Conservation (phyloP, 1,140 invertebrate genomes). For the Palaemon carinicauda region DNA sequence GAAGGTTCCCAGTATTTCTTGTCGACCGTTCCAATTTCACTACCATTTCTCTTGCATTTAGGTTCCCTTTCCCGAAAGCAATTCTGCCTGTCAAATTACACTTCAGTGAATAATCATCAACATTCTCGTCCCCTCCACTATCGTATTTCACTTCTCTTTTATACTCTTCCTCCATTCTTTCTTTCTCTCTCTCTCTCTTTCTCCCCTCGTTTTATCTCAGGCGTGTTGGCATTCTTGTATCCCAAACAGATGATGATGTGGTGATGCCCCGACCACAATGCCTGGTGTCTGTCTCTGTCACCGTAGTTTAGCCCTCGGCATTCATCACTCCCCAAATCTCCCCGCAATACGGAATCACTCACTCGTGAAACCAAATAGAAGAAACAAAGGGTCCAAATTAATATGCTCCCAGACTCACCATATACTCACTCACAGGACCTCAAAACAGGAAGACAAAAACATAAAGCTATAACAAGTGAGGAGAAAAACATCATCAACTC, state of each 20-base stretch:
- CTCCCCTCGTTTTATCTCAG: not conserved
- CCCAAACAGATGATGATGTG: not conserved
- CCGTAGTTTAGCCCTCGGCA: not conserved
- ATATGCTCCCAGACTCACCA: too few species aligned
- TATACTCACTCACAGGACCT: too few species aligned
- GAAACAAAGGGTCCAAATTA: too few species aligned
- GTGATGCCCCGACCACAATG: not conserved
- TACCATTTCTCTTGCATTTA: too few species aligned
- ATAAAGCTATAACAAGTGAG: too few species aligned
- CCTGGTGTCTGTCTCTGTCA: slow-evolving; percentile 8
- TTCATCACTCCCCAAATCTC: not conserved
- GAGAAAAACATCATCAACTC: too few species aligned
- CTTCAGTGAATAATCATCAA: not conserved
- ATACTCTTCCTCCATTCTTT: not conserved
- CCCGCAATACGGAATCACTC: not conserved
- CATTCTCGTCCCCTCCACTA: not conserved
- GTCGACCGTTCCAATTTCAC: too few species aligned
- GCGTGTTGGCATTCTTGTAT: slow-evolving; percentile 19
- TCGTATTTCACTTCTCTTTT: not conserved
- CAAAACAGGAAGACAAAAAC: too few species aligned
- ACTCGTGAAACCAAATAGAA: too few species aligned
- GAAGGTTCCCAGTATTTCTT: too few species aligned
- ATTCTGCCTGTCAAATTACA: too few species aligned
- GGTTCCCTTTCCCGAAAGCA: too few species aligned
- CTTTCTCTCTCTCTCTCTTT: slow-evolving; percentile 18